A percentile compares a stretch with the other conserved stretches of the same genome.
phyloP scores from a whole-genome alignment of 2,797 vertebrate species.

The Petrocephalus sullivani region DNA sequence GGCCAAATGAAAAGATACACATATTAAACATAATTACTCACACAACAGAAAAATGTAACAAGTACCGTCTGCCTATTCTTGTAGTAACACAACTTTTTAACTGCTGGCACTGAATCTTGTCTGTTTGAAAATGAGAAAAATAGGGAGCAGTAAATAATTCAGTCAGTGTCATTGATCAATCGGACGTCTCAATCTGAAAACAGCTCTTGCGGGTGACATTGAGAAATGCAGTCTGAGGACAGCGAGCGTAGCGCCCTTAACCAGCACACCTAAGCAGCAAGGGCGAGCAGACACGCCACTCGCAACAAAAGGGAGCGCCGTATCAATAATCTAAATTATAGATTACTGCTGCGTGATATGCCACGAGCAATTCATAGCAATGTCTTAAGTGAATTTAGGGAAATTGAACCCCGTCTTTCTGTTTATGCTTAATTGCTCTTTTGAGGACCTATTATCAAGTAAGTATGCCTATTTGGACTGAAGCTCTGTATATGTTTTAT shows the following conservation, averaged over 20 bases:
- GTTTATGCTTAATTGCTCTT: background rate
- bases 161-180: slow-evolving; percentile 4
- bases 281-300: background rate
- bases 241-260: background rate
- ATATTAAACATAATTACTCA: background rate
- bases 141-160: slow-evolving; percentile 13
- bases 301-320: background rate
- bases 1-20: background rate
- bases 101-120: background rate
- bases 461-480: background rate
- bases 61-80: slow-evolving; percentile 1
- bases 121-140: slow-evolving; percentile 1
- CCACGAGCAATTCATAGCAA: background rate
- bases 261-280: background rate
- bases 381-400: background rate
- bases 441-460: background rate
- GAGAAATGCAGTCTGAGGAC: background rate
- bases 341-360: background rate
- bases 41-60: background rate
- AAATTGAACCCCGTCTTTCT: background rate
- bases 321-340: background rate
- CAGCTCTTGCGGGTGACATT: background rate
- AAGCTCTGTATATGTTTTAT: background rate
- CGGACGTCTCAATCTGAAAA: background rate
- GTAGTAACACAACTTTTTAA: background rate